Base-by-base conservation (phyloP, 2,797 vertebrate species). In the Pempheris klunzingeri region DNA sequence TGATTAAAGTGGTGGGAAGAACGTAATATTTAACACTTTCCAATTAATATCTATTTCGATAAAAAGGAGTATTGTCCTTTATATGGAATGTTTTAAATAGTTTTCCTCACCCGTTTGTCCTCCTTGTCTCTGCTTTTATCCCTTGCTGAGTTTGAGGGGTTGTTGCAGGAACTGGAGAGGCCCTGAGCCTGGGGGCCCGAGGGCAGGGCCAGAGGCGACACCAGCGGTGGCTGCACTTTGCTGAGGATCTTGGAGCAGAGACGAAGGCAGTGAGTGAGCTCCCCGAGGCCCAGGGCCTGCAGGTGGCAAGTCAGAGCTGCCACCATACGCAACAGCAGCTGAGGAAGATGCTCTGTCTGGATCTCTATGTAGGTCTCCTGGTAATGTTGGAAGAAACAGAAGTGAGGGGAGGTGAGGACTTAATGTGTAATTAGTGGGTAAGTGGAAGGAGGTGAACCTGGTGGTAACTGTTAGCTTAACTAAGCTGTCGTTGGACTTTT, bases 281-380 rank as follows among this genome's bases (percentile, higher is more conserved):
- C 98, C 5, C 93, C 92, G 14, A 98, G 96, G 58, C 95, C 94
- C 80, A 99, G 85, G 12, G 96, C 91, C 78, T 95, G 96, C 64
- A 99, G 96, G 82, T 99, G 96, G 86, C 94, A 94, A 0, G 97
- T 99, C 81, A 99, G 87, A 0, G 97, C 98, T 18, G 97, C 97
- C 83, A 99, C 93, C 98, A 99, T 99, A 68, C 97, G 95, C 89
- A 99, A 89, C 73, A 99, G 93, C 86, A 99, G 93, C 91, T 99
- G 98, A 76, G 98, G 98, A 80, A 99, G 95, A 78, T 99, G 98
- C 88, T 99, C 98, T 2, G 98, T 99, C 93, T 99, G 98, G 90
- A 99, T 99, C 94, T 99, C 98, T 81, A 99, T 99, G 62, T 99
- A 99, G 1, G 98, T 99, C 88, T 99, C 98, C 98, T 99, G 82